phyloP scores from a whole-genome alignment of 2,888 invertebrate species.

The Miltochrista miniata region DNA sequence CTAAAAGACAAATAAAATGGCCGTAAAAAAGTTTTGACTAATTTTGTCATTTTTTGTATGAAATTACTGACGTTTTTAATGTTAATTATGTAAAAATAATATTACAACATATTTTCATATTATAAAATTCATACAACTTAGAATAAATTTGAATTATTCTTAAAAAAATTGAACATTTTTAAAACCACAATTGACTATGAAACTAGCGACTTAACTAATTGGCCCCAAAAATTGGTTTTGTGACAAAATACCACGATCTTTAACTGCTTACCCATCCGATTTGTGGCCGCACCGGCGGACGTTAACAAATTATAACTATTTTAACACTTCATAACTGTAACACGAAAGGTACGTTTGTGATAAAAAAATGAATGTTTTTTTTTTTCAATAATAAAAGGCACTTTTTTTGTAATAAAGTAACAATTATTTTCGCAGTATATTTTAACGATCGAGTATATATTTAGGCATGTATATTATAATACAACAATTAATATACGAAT shows the following conservation, averaged over 20 bases:
- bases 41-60: no score
- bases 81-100: no score
- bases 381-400: neutral
- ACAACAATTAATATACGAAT: constrained; percentile 19
- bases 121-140: no score
- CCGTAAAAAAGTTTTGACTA: no score
- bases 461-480: constrained; percentile 26
- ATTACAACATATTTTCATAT: no score
- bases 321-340: neutral
- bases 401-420: neutral
- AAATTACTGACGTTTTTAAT: no score
- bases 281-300: constrained; percentile 9
- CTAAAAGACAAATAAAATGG: no score
- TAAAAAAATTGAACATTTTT: neutral
- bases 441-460: constrained; percentile 20
- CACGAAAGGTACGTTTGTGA: neutral
- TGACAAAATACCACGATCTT: constrained; percentile 30
- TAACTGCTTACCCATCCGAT: constrained; percentile 15
- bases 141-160: no score
- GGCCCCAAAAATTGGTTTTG: constrained; percentile 31
- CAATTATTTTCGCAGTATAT: neutral
- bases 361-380: neutral
- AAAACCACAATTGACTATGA: constrained; percentile 20
- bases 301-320: constrained; percentile 1
- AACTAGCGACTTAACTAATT: constrained; percentile 22